These are phyloP conservation scores for Heteromyza rotundicornis DNA, from an alignment of 2,888 invertebrate genomes.

Conservation along the genomic window DNA sequence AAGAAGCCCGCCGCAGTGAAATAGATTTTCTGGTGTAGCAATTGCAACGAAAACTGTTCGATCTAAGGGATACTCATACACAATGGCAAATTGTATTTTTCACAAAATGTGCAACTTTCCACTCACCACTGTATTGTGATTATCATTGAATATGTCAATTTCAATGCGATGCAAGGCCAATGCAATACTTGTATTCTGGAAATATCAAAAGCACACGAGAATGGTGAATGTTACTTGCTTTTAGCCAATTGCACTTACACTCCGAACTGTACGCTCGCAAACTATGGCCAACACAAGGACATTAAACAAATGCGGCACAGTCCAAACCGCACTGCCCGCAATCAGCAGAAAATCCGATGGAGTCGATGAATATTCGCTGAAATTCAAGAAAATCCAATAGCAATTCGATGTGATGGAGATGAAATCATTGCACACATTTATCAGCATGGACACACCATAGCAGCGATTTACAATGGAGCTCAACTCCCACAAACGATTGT, in stretches of 20 bases:
- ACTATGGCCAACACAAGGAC: slow-evolving; percentile 48
- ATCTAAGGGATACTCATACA: slow-evolving; percentile 47
- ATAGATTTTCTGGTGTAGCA: slow-evolving; percentile 62
- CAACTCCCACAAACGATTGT: slow-evolving; percentile 54
- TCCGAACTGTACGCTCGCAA: slow-evolving; percentile 53
- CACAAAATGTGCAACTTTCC: neutral
- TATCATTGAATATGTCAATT: slow-evolving; percentile 54
- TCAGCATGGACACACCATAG: slow-evolving; percentile 55
- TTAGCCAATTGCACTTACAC: slow-evolving; percentile 55
- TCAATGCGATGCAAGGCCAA: slow-evolving; percentile 61
- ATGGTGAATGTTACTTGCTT: neutral
- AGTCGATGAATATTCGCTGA: slow-evolving; percentile 41
- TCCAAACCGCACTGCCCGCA: slow-evolving; percentile 48
- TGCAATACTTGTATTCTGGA: slow-evolving; percentile 61
- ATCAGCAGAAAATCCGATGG: slow-evolving; percentile 42
- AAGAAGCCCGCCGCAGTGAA: slow-evolving; percentile 65
- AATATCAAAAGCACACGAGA: no score
- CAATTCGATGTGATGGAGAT: slow-evolving; percentile 56
- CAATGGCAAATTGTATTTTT: no score
- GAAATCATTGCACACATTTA: slow-evolving; percentile 59
- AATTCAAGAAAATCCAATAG: slow-evolving; percentile 59
- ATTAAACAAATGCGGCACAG: slow-evolving; percentile 55
- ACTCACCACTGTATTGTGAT: slow-evolving; percentile 60
- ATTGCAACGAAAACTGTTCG: slow-evolving; percentile 63
- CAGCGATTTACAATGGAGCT: slow-evolving; percentile 47